These are phyloP conservation scores for Dasyurus viverrinus DNA, from an alignment of 2,113 vertebrate genomes.

Conservation along the genomic window DNA sequence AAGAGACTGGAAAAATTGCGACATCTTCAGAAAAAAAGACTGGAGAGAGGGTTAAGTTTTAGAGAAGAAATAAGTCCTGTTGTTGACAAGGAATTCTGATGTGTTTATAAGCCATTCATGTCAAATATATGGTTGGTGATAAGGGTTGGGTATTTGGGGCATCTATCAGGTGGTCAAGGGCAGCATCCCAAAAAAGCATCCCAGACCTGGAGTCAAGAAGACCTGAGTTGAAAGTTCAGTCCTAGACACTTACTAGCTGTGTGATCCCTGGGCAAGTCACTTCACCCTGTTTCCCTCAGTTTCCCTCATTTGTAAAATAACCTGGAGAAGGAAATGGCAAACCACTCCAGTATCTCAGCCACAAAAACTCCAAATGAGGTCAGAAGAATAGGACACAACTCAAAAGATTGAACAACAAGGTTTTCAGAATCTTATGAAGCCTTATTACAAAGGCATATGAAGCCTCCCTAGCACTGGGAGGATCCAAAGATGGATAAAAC, in stretches of 20 bases:
- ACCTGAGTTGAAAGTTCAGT: neutral
- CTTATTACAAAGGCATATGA: too few species aligned
- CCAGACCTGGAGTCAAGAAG: neutral
- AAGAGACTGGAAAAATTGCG: neutral
- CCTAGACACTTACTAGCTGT: neutral
- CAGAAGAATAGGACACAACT: neutral
- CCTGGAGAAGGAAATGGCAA: neutral
- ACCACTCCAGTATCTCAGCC: neutral
- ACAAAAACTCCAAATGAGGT: neutral
- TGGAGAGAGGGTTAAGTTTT: neutral
- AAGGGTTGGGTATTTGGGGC: neutral
- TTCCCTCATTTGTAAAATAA: neutral
- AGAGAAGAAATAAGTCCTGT: neutral
- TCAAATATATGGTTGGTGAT: neutral
- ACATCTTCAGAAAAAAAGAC: neutral
- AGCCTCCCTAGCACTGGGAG: neutral
- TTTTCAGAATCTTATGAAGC: neutral
- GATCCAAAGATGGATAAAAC: neutral
- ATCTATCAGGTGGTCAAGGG: neutral
- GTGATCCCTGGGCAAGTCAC: neutral
- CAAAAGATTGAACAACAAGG: neutral
- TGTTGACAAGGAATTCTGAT: neutral
- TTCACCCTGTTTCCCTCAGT: neutral
- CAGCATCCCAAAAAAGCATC: neutral
- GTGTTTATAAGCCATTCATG: neutral